Evolutionary conservation across 2,113 vertebrate species (phyloP).

Genomic region (Amblyornis subalaris): DNA sequence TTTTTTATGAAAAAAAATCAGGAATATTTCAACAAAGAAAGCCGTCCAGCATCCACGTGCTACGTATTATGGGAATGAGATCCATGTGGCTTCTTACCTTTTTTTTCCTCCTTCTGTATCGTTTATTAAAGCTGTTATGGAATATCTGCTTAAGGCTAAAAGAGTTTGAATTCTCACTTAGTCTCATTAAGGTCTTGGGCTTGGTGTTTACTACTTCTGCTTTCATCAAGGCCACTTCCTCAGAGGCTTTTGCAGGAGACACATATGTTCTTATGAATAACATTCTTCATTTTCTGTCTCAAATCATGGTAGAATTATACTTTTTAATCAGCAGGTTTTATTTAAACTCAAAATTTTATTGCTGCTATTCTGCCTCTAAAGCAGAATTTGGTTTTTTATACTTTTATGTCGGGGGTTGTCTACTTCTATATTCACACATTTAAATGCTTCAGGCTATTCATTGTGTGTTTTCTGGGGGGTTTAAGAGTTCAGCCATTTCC

Average conservation of each 20-base stretch:
- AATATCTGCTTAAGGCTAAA: slow-evolving; percentile 24
- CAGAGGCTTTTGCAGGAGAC: neutral
- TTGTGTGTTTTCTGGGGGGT: slow-evolving; percentile 3
- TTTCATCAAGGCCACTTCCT: slow-evolving; percentile 12
- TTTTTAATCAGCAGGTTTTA: slow-evolving; percentile 21
- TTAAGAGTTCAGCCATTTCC: slow-evolving; percentile 23
- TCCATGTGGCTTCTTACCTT: neutral
- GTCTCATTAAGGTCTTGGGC: neutral
- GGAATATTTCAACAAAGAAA: neutral
- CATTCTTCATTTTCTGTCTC: neutral
- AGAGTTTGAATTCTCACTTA: slow-evolving; percentile 15
- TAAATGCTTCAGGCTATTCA: neutral
- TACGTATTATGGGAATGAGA: neutral
- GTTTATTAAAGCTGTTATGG: slow-evolving; percentile 8
- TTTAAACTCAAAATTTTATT: neutral
- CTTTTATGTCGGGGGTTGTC: neutral
- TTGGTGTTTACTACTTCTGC: neutral
- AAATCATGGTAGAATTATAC: neutral
- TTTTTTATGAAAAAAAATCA: neutral
- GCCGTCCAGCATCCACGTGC: neutral
- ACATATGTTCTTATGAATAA: neutral
- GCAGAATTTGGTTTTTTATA: neutral
- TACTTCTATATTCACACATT: neutral
- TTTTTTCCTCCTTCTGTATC: neutral
- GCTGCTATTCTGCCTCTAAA: neutral